Base-by-base conservation (phyloP, 1,140 invertebrate genomes). In the Atta texana region DNA sequence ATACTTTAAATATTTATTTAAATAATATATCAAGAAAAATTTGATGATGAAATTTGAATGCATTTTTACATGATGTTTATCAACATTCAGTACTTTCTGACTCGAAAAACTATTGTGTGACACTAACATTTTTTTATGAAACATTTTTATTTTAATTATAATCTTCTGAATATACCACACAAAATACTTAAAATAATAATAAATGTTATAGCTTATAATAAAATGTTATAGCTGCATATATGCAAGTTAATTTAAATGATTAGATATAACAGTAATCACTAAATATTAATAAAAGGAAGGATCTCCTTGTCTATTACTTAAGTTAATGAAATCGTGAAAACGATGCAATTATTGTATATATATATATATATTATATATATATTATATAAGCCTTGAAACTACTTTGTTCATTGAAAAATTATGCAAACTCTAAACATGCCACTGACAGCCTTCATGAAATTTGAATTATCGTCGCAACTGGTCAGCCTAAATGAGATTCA, bases 391-490 rank as follows among this genome's bases (percentile, higher is more conserved):
- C 63, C 14, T 14, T n/a, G 21, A 49, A 16, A 80, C 49, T 69
- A 69, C 63, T 69, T 81, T 57, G 66, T 57, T 72, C 16, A 14
- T 18, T 14, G 66, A 71, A 51, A 82, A 68, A 72, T 72, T 24
- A 34, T 21, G 24, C 34, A 31, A 57, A 81, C 39, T 12, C 31
- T 81, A 44, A 81, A 57, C 10, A 44, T 49, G 51, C 34, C 34
- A 44, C 61, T 21, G n/a, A 31, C 53, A 49, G 69, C 51, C 21
- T 61, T 59, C 24, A 53, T 39, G 12, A 59, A 49, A 59, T 49
- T 72, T 61, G 80, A 61, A 82, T 82, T 82, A 61, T 82, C 24
- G 49, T 57, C 66, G 10, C 21, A 55, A 49, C 51, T 12, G 57
- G 49, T 71, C 78, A 18, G 44, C n/a, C 18, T 31, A 44, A 55